A percentile compares a stretch with the other conserved stretches of the same genome.
Conservation (phyloP, 2,888 invertebrate genomes). For the Nasonovia ribisnigri region DNA sequence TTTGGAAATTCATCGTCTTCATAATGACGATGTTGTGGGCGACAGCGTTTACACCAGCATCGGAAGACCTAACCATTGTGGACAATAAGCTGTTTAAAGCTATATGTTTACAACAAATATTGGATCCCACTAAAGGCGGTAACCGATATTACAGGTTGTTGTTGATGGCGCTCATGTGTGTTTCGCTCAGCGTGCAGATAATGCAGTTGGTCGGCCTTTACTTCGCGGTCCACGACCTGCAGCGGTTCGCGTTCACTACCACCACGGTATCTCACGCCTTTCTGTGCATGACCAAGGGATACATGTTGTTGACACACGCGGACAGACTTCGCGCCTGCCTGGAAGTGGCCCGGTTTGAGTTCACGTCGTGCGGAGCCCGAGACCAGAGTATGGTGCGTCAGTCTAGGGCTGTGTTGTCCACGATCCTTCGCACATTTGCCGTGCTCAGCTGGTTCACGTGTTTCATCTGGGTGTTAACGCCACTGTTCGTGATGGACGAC, state of each 20-base stretch:
- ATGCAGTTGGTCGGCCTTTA: background rate
- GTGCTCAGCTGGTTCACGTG: background rate
- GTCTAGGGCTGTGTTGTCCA: background rate
- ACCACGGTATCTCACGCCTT: background rate
- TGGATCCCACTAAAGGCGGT: background rate
- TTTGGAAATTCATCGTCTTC: background rate
- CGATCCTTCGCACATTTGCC: background rate
- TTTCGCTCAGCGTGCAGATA: background rate
- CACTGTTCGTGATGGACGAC: background rate
- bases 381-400: background rate
- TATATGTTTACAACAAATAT: background rate
- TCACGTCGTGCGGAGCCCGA: background rate
- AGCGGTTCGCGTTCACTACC: background rate
- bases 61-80: background rate
- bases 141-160: background rate
- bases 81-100: background rate
- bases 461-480: background rate
- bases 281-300: background rate
- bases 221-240: background rate
- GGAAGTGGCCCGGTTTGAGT: background rate
- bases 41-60: too few species aligned
- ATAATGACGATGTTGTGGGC: background rate
- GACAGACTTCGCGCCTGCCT: background rate
- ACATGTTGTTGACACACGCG: background rate
- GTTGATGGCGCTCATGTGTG: fast-evolving